These are phyloP conservation scores for Ectemnius cavifrons DNA, from an alignment of 2,888 invertebrate genomes.

Conservation along the genomic window DNA sequence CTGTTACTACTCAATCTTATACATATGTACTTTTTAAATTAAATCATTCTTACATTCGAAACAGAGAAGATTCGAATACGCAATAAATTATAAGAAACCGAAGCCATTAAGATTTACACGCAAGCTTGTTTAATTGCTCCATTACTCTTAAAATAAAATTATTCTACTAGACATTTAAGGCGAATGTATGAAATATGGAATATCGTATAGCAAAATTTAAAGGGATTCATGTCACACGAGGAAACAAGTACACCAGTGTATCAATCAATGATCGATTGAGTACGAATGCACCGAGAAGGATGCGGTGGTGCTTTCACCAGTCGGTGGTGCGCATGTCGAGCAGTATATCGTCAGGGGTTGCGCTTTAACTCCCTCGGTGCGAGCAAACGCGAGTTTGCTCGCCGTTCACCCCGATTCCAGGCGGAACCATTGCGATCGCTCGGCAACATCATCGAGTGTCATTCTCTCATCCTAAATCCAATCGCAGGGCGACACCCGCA, in stretches of 20 bases:
- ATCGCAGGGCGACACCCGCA: neutral
- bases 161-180: neutral
- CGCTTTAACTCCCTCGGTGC: slow-evolving; percentile 29
- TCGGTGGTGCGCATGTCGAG: slow-evolving; percentile 44
- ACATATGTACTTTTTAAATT: no score
- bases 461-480: neutral
- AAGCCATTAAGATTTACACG: no score
- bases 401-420: slow-evolving; percentile 5
- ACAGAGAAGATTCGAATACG: no score
- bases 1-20: no score
- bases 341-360: slow-evolving; percentile 32
- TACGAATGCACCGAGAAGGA: slow-evolving; percentile 46
- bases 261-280: slow-evolving; percentile 48
- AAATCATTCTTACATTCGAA: no score
- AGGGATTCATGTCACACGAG: no score
- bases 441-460: neutral
- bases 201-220: no score
- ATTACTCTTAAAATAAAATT: neutral
- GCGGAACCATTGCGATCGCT: slow-evolving; percentile 1
- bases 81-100: no score
- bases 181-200: neutral
- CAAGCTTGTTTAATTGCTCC: no score
- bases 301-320: slow-evolving; percentile 35
- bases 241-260: neutral
- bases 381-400: slow-evolving; percentile 42